Conservation (phyloP, 2,888 invertebrate species). For the Cephus pulcher region DNA sequence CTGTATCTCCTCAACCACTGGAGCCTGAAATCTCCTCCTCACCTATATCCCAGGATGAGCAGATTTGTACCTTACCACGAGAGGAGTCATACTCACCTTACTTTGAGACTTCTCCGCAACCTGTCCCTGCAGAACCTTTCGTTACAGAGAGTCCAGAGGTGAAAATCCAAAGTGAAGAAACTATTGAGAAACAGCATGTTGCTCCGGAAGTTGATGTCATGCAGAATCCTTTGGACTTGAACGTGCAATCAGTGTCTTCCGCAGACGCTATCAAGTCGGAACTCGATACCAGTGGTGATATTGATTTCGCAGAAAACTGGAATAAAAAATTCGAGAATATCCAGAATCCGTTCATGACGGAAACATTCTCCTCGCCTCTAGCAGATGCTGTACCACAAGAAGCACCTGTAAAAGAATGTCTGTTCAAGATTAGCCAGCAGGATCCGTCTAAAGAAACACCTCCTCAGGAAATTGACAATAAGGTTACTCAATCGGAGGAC, state of each 20-base stretch:
- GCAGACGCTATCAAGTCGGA: background rate
- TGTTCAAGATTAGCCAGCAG: background rate
- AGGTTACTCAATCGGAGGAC: background rate
- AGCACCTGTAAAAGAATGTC: conserved; percentile 3
- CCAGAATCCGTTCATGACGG: background rate
- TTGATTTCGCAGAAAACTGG: background rate
- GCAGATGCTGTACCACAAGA: background rate
- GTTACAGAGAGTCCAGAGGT: background rate
- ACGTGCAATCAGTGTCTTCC: background rate
- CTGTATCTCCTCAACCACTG: background rate
- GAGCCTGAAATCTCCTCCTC: background rate
- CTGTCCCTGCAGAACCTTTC: background rate
- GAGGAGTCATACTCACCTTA: background rate
- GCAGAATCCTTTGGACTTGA: conserved; percentile 26
- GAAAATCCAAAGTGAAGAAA: background rate
- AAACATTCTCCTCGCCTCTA: conserved; percentile 1
- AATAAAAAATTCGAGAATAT: background rate
- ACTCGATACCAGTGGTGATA: background rate
- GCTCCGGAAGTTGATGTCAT: conserved; percentile 18
- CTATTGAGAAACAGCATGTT: background rate
- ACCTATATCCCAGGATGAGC: background rate
- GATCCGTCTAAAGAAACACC: background rate
- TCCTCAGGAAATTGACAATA: conserved; percentile 10
- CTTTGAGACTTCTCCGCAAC: background rate
- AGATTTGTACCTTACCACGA: background rate